Evolutionary conservation across 2,113 vertebrate species (phyloP), one percentile per base, ranked within the genome.

Genomic region (Acinonyx jubatus): DNA sequence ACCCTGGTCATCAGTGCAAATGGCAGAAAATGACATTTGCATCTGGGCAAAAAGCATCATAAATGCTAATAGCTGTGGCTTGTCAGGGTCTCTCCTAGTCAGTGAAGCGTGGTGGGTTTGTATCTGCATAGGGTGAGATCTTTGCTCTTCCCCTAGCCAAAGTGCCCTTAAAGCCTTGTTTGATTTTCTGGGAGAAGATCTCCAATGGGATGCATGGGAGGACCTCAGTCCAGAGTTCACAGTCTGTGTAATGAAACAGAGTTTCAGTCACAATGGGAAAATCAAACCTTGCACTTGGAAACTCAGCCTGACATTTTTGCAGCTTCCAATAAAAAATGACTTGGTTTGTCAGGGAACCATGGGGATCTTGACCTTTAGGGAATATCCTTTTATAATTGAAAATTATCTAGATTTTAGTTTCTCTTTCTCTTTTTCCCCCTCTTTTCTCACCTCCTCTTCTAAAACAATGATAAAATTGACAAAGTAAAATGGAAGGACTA

Each of bases 21-120:
- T 25, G 94, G 71, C 96, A 97, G 91, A 76, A 83, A 83, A 61
- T 88, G 95, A 71, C 79, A 91, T 98, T 97, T 97, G 76, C 48
- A 5, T 91, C 36, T n/a, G 88, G 88, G 91, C 31, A 93, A 36
- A 88, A 97, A 90, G 66, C 38, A 33, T 86, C 21, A 52, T 48
- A 45, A 79, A 55, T 27, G 31, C 41, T 69, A 31, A 11, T 21
- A 36, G 33, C 66, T 73, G 45, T 63, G 57, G 15, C 36, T 89
- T 66, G 50, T 57, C 33, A 33, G 55, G 78, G 33, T 21, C 19
- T 14, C 15, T 92, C 4, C 8, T 50, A 78, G 15, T 84, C 25
- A 33, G 86, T 73, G 63, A 68, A 66, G 41, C 21, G 0, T 33
- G 45, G 21, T 1, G 5, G 14, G 25, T 16, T 61, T 55, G 23